A percentile compares a stretch with the other conserved stretches of the same genome.
Conservation (phyloP, 2,797 vertebrate species). For the Alectoris magna region DNA sequence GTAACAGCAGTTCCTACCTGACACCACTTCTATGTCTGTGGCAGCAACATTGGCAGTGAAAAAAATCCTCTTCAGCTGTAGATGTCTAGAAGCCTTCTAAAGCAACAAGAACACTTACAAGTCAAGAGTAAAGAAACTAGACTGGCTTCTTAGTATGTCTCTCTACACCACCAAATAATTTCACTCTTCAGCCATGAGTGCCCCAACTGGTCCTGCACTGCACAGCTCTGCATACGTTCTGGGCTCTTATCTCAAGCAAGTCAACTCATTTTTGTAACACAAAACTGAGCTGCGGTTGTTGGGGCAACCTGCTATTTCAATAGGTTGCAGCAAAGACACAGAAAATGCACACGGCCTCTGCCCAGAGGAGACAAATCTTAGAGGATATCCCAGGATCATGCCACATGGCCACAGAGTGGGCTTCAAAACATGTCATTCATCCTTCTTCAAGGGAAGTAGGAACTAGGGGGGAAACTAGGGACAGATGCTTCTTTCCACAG, state of each 20-base stretch:
- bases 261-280: neutral
- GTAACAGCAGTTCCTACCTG: neutral
- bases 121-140: neutral
- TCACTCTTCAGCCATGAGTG: neutral
- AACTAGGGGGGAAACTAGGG: neutral
- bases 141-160: neutral
- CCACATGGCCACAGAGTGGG: rapidly evolving
- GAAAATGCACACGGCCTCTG: rapidly evolving
- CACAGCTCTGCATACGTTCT: neutral
- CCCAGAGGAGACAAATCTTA: neutral
- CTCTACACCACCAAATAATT: neutral
- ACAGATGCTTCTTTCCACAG: neutral
- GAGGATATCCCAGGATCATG: neutral
- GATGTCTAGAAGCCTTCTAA: neutral
- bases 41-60: rapidly evolving
- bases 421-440: neutral
- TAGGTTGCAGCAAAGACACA: neutral
- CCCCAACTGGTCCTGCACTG: neutral
- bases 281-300: neutral
- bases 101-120: neutral
- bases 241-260: neutral
- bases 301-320: neutral
- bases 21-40: rapidly evolving
- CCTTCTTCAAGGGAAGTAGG: neutral
- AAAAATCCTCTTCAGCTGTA: neutral